Base-by-base conservation (phyloP, 2,888 invertebrate species). In the Sminthurides aquaticus region DNA sequence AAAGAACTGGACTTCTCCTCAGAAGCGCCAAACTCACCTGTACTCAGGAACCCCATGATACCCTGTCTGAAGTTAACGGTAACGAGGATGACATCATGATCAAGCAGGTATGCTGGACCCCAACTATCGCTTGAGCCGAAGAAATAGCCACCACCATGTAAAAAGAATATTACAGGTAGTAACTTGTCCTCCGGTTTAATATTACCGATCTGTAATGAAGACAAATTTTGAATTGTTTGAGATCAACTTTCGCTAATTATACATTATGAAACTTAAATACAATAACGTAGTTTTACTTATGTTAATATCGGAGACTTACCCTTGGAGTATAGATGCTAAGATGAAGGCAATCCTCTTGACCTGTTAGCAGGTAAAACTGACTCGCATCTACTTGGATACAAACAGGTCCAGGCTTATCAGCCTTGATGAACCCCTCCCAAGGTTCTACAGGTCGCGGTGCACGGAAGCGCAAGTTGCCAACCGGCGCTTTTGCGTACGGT, bases 401-500 rank as follows among this genome's bases (percentile, higher is more conserved):
- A 49, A 65, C 64, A 2, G 54, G 62, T 0, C 65, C 57, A 18
- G 68, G 68, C 29, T 61, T 60, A 55, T 72, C 67, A 0, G 69
- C 68, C 25, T 67, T 34, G 25, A 60, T 24, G 22, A 91, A 86
- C 0, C 90, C 90, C 76, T 88, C 87, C 92, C 92, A 92, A 0
- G 89, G 89, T 71, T 90, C 89, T 66, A 90, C 85, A 18, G 91
- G 90, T 61, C 89, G 86, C 18, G 93, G 93, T 2, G 62, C 67
- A 3, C 62, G 48, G 49, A 67, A 67, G 24, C 67, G 49, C 5
- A 65, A 49, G 20, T 65, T 48, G 18, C 62, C 67, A 5, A 67
- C 28, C 1, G 67, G 67, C 1, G 67, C 49, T 43, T 55, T 43
- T 3, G 65, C 67, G 27, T 65, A 67, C 3, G 67, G 67, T 49